A percentile compares a stretch with the other conserved stretches of the same genome.
Conservation (phyloP, 2,888 invertebrate species). For the Drosophila austrosaltans region DNA sequence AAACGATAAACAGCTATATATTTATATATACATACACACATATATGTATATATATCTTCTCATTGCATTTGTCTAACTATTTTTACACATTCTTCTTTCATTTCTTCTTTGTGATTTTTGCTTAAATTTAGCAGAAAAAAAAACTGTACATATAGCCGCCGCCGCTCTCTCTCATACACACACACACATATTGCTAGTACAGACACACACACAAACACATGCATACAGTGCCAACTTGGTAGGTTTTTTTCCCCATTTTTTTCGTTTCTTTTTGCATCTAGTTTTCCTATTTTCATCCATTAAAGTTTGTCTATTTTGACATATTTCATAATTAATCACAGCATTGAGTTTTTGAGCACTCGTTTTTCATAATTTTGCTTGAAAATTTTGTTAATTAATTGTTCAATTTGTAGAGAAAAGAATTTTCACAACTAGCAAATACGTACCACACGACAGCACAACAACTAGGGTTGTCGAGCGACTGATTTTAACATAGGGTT, state of each 20-base stretch:
- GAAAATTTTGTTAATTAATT: slow-evolving; percentile 66
- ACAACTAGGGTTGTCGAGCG: slow-evolving; percentile 84
- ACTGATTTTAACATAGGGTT: background rate
- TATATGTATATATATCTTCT: slow-evolving; percentile 21
- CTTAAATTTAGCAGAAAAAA: slow-evolving; percentile 49
- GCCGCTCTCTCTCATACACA: slow-evolving; percentile 35
- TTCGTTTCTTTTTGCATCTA: slow-evolving; percentile 54
- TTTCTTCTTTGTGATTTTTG: slow-evolving; percentile 66
- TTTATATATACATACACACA: slow-evolving; percentile 25
- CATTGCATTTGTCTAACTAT: slow-evolving; percentile 50
- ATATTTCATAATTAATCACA: slow-evolving; percentile 41
- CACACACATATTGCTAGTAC: slow-evolving; percentile 32
- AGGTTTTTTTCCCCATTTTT: slow-evolving; percentile 47
- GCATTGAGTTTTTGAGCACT: slow-evolving; percentile 30
- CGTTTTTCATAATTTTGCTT: slow-evolving; percentile 47
- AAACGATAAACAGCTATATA: background rate
- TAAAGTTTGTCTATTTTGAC: slow-evolving; percentile 22
- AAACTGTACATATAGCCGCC: slow-evolving; percentile 62
- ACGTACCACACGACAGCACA: slow-evolving; percentile 95
- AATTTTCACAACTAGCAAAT: slow-evolving; percentile 71
- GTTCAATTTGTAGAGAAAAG: slow-evolving; percentile 53
- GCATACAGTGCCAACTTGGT: slow-evolving; percentile 53
- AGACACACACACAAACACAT: slow-evolving; percentile 30
- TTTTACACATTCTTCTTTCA: slow-evolving; percentile 64
- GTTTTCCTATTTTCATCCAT: slow-evolving; percentile 36